A percentile compares a stretch with the other conserved stretches of the same genome.
These are phyloP conservation scores for Neomicropteryx cornuta DNA, from an alignment of 1,140 invertebrate species.

Conservation along the genomic window DNA sequence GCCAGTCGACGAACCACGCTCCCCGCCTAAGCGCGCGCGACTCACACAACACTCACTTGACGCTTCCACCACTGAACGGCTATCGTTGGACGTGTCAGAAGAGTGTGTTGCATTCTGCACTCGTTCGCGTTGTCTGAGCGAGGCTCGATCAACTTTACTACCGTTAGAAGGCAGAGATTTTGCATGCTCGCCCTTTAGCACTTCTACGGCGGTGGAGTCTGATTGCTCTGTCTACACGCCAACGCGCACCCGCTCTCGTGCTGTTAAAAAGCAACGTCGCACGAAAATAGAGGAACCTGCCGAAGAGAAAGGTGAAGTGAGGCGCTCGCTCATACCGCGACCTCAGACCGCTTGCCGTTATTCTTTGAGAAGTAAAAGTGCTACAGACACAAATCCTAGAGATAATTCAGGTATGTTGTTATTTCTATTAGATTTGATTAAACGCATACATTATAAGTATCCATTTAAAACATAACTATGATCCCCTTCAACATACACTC, in stretches of 20 bases:
- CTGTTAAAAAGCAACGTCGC: constrained; percentile 33
- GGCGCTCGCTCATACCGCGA: too few relatives aligned
- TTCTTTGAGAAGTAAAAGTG: too few relatives aligned
- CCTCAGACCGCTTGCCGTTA: constrained; percentile 25
- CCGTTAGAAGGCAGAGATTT: constrained; percentile 38
- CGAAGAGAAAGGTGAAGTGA: too few relatives aligned
- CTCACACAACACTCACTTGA: constrained; percentile 28
- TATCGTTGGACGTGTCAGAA: constrained; percentile 30
- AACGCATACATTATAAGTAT: too few relatives aligned
- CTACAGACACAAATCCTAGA: constrained; percentile 27
- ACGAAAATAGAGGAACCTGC: too few relatives aligned
- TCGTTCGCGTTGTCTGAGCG: constrained; percentile 34
- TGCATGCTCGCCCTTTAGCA: constrained; percentile 39
- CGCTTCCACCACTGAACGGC: constrained; percentile 32
- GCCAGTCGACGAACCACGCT: constrained; percentile 18
- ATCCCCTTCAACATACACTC: too few relatives aligned
- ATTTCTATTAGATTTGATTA: too few relatives aligned
- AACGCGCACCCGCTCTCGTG: constrained; percentile 26
- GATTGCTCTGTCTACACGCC: constrained; percentile 39
- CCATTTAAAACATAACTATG: too few relatives aligned
- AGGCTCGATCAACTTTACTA: too few relatives aligned
- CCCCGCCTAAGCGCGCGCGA: constrained; percentile 29
- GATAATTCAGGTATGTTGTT: constrained; percentile 26
- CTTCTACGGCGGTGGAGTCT: constrained; percentile 35
- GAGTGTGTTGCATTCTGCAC: constrained; percentile 35